These are phyloP conservation scores for Listrodromus nycthemerus DNA, from an alignment of 2,888 invertebrate genomes.

Conservation along the genomic window DNA sequence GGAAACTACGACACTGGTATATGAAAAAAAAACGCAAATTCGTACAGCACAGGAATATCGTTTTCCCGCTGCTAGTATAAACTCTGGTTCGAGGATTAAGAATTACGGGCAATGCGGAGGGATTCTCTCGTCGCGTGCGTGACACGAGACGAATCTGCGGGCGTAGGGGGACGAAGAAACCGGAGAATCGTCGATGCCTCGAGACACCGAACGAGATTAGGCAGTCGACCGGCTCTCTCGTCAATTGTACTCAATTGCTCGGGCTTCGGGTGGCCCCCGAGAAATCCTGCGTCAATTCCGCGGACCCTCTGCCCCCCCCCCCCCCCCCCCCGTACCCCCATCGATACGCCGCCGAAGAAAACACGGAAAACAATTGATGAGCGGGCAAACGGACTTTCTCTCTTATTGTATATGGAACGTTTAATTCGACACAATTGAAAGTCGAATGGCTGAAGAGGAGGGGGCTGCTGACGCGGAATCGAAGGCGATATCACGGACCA, in stretches of 20 bases:
- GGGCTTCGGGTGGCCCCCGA: constrained; percentile 40
- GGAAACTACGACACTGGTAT: neutral
- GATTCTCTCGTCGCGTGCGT: constrained; percentile 60
- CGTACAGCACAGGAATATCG: constrained; percentile 11
- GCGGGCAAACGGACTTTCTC: constrained; percentile 42
- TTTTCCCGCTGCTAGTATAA: neutral
- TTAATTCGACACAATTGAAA: constrained; percentile 33
- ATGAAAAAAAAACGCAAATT: constrained; percentile 1
- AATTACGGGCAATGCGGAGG: constrained; percentile 6
- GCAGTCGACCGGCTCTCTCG: constrained; percentile 75
- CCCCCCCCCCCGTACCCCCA: neutral
- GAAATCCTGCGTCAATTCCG: constrained; percentile 33
- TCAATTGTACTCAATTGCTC: constrained; percentile 81
- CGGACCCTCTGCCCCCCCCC: neutral
- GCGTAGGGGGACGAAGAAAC: constrained; percentile 59
- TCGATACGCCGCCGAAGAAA: constrained; percentile 42
- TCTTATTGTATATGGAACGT: constrained; percentile 22
- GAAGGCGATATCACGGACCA: constrained; percentile 39
- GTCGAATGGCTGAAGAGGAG: neutral
- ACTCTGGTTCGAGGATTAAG: neutral
- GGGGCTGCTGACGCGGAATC: neutral
- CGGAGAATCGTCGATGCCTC: constrained; percentile 46
- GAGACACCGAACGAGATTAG: constrained; percentile 72
- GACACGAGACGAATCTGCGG: constrained; percentile 49
- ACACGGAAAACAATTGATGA: constrained; percentile 49